Conservation (phyloP, 2,888 invertebrate genomes). For the Netelia virgata region DNA sequence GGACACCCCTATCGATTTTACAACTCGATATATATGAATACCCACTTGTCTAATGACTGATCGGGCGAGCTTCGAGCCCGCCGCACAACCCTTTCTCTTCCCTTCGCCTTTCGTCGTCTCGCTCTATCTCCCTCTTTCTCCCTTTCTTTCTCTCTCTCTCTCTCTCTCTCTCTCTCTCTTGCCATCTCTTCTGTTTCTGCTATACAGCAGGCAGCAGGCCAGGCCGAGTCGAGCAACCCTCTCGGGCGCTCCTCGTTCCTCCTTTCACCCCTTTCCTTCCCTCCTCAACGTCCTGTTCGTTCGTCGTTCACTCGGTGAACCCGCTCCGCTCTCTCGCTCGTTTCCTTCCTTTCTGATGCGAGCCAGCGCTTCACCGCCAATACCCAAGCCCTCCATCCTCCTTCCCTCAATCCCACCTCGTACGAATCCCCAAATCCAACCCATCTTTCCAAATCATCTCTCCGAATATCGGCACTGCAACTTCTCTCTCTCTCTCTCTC, state of each 20-base stretch:
- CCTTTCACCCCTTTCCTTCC: neutral
- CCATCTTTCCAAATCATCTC: conserved; percentile 38
- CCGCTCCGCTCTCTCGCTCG: conserved; percentile 28
- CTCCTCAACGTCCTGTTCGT: conserved; percentile 41
- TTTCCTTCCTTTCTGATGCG: conserved; percentile 59
- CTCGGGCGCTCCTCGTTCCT: conserved; percentile 28
- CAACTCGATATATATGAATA: conserved; percentile 85
- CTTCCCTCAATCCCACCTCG: neutral
- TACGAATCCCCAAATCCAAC: conserved; percentile 10
- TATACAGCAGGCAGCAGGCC: conserved; percentile 51
- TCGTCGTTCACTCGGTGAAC: conserved; percentile 29
- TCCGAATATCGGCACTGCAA: conserved; percentile 9
- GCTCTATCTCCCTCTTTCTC: too few relatives aligned
- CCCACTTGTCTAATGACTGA: conserved; percentile 85
- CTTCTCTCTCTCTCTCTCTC: neutral
- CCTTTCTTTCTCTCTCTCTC: conserved; percentile 68
- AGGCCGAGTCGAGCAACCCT: conserved; percentile 62
- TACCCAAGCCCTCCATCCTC: conserved; percentile 38
- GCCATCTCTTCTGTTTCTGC: conserved; percentile 67
- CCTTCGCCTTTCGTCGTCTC: conserved; percentile 62
- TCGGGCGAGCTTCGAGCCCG: conserved; percentile 82
- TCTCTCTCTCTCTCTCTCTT: conserved; percentile 64
- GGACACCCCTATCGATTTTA: conserved; percentile 85
- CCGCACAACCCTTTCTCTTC: conserved; percentile 79
- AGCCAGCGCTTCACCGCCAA: conserved; percentile 53